A percentile compares a stretch with the other conserved stretches of the same genome.
These are phyloP conservation scores for Champsocephalus gunnari DNA, from an alignment of 2,797 vertebrate species.

Conservation along the genomic window DNA sequence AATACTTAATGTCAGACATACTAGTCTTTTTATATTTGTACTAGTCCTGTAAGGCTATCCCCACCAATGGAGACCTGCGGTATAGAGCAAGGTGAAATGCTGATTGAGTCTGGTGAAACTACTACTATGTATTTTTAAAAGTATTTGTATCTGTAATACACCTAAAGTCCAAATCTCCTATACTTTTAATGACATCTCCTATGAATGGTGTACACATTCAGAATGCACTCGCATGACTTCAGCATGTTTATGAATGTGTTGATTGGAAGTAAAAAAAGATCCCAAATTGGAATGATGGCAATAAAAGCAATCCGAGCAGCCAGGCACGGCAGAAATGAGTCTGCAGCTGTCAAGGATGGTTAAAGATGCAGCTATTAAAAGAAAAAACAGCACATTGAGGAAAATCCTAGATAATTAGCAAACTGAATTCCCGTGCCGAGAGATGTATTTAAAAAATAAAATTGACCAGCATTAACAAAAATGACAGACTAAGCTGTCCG, in stretches of 20 bases:
- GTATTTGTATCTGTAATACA: neutral
- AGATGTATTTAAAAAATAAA: conserved; percentile 40
- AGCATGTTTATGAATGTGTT: conserved; percentile 4
- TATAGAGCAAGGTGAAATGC: neutral
- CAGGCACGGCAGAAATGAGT: conserved; percentile 41
- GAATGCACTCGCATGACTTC: neutral
- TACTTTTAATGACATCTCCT: neutral
- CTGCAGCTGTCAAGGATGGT: conserved; percentile 59
- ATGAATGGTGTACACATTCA: neutral
- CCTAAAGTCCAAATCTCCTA: neutral
- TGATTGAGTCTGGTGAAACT: neutral
- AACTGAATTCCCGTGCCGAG: conserved; percentile 50
- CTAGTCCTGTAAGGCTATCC: too few species aligned
- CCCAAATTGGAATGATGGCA: conserved; percentile 28
- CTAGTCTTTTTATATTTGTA: too few species aligned
- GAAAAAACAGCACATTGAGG: conserved; percentile 44
- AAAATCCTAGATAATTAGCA: conserved; percentile 68
- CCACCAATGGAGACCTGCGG: neutral
- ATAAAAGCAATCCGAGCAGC: conserved; percentile 24
- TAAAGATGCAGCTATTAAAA: conserved; percentile 54
- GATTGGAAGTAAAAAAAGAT: conserved; percentile 17
- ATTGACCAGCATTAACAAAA: conserved; percentile 44
- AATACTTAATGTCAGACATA: too few species aligned
- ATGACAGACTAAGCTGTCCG: conserved; percentile 55
- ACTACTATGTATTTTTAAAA: neutral